Evolutionary conservation across 1,140 invertebrate species (phyloP).

Genomic region (Procambarus virginalis): DNA sequence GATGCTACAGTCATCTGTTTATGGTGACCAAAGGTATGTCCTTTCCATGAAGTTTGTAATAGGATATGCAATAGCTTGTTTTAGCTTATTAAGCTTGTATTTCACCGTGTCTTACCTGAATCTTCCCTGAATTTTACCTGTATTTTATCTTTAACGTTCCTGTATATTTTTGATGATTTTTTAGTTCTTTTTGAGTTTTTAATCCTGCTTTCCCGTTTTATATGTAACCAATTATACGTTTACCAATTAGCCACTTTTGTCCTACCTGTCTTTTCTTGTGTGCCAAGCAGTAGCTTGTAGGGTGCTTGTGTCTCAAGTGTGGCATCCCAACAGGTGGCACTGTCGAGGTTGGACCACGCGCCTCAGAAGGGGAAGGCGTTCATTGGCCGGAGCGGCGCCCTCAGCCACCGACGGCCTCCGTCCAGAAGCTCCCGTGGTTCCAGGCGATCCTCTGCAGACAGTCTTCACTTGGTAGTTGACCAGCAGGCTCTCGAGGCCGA

Average conservation of each 20-base stretch:
- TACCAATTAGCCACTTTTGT: background rate
- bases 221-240: too few species aligned
- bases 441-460: slow-evolving; percentile 56
- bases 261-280: background rate
- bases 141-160: background rate
- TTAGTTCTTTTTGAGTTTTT: too few species aligned
- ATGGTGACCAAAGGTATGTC: too few species aligned
- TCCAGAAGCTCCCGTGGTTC: slow-evolving; percentile 37
- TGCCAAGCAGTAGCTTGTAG: background rate
- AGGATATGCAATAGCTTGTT: background rate
- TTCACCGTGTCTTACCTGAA: too few species aligned
- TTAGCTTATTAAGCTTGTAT: background rate
- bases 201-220: too few species aligned
- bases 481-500: slow-evolving; percentile 13
- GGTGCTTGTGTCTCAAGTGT: too few species aligned
- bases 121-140: too few species aligned
- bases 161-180: too few species aligned
- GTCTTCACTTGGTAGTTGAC: slow-evolving; percentile 36
- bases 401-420: slow-evolving; percentile 53
- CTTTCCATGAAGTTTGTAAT: too few species aligned
- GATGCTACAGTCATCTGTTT: too few species aligned
- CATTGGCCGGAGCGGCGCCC: slow-evolving; percentile 60
- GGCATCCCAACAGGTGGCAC: slow-evolving; percentile 26
- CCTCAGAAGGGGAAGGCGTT: slow-evolving; percentile 56
- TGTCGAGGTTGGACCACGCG: slow-evolving; percentile 64